Evolutionary conservation across 2,113 vertebrate genomes (phyloP).

Genomic region (Alexandromys fortis): DNA sequence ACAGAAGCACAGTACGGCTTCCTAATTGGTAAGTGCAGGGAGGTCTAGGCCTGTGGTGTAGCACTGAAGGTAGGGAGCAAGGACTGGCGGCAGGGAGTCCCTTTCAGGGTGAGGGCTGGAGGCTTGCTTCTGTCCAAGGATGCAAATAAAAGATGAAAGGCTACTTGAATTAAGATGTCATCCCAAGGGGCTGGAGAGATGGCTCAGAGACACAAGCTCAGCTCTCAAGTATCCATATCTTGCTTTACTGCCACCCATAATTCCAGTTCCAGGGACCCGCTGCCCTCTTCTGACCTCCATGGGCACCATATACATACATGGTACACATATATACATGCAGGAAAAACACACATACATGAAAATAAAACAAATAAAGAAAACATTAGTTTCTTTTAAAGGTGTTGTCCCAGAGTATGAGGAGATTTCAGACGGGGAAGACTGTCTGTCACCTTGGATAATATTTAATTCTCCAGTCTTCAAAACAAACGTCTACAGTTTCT

Average conservation of each 20-base stretch:
- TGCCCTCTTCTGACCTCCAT: neutral
- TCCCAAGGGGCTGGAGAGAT: neutral
- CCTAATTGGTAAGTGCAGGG: neutral
- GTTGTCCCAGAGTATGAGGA: neutral
- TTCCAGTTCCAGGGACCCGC: neutral
- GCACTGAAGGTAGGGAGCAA: fast-evolving
- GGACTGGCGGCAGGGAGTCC: fast-evolving
- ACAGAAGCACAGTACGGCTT: neutral
- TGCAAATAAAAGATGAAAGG: neutral
- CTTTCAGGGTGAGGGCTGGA: fast-evolving
- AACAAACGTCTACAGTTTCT: neutral
- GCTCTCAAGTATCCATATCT: neutral
- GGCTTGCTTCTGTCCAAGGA: neutral
- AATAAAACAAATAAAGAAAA: neutral
- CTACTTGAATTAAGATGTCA: neutral
- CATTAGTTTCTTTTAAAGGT: neutral
- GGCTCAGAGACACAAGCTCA: neutral
- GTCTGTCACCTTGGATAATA: neutral
- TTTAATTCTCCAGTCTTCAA: neutral
- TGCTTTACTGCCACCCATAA: neutral
- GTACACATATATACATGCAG: neutral
- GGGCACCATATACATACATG: neutral
- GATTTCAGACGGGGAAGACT: neutral
- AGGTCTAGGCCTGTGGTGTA: neutral
- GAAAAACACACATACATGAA: neutral